Percentiles rank a stretch among this genome's conserved stretches.
phyloP scores from a whole-genome alignment of 2,113 vertebrate species.

The Psammodynastes pulverulentus region DNA sequence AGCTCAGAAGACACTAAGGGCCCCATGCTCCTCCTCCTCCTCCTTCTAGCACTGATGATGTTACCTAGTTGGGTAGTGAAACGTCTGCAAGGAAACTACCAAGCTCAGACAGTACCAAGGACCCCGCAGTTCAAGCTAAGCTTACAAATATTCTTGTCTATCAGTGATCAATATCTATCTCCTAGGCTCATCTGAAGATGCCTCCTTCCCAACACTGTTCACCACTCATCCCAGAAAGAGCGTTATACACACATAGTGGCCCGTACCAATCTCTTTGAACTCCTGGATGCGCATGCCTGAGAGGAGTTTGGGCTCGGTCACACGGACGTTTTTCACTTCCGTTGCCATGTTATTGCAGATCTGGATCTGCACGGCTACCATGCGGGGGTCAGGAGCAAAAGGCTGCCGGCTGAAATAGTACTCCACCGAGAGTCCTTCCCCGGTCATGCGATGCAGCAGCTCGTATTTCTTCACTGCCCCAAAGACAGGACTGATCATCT shows the following conservation, averaged over 20 bases:
- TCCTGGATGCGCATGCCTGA: slow-evolving; percentile 90
- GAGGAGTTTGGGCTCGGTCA: slow-evolving; percentile 83
- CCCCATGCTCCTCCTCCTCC: too few relatives aligned
- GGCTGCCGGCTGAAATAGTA: slow-evolving; percentile 92
- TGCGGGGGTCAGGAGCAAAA: slow-evolving; percentile 82
- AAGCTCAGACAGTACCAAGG: not conserved
- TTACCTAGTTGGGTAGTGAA: not conserved
- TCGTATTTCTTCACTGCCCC: slow-evolving; percentile 77
- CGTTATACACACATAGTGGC: rapidly evolving
- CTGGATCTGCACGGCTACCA: slow-evolving; percentile 92
- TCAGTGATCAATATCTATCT: not conserved
- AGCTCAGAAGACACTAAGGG: not conserved
- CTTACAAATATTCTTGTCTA: not conserved
- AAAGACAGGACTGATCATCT: slow-evolving; percentile 77
- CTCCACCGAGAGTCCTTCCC: slow-evolving; percentile 88
- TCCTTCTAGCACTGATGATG: not conserved
- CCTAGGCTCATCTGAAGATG: not conserved
- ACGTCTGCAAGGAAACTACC: too few relatives aligned
- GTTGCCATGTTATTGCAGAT: slow-evolving; percentile 87
- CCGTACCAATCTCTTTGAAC: slow-evolving; percentile 88
- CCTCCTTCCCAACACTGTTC: not conserved
- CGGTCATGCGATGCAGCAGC: slow-evolving; percentile 90
- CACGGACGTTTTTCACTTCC: slow-evolving; percentile 80
- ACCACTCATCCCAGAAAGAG: rapidly evolving
- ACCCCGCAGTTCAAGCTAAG: not conserved